Base-by-base conservation (phyloP, 1,140 invertebrate species). In the Lepidurus packardi region DNA sequence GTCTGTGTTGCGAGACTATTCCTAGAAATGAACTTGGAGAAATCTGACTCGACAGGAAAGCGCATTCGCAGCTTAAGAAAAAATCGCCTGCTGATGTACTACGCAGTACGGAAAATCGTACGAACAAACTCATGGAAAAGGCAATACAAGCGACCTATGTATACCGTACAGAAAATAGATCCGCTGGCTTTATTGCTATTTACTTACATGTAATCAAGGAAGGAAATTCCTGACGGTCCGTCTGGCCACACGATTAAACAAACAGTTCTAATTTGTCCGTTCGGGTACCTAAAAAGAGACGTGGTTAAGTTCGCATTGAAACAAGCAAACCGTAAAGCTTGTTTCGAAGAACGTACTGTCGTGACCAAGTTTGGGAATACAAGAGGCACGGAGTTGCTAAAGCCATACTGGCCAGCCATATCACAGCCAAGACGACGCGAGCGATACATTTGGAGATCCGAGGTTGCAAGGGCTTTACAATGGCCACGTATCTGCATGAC, bases 381-480 rank as follows among this genome's bases (percentile, higher is more conserved):
- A 96, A 84, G 4, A 96, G 85, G 83, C 92, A 93, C 0, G 96
- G 96, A 13, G 92, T 85, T 0, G 93, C 93, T 8, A 96, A 85
- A 0, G 91, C 83, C 82, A 90, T 90, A 45, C 93, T 94, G 10
- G 91, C 87, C 16, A 90, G 81, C 95, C 95, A 98, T 75, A 97
- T 95, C 43, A 90, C 85, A 16, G 89, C 85, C 73, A 97, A 91
- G 78, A 92, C 91, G 16, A 92, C 86, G 53, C 93, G 85, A 0
- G 94, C 94, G 73, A 90, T 90, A 3, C 88, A 89, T 79, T 92
- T 90, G 1, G 93, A 93, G 88, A 95, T 93, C 76, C 94, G 87
- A 9, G 93, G 93, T 80, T 93, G 89, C 79, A 97, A 87, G 3
- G 95, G 95, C 82, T 93, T 88, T 45, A 97, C 93, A 78, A 98